Evolutionary conservation across 1,140 invertebrate genomes (phyloP).

Genomic region (Drosophila rufa): DNA sequence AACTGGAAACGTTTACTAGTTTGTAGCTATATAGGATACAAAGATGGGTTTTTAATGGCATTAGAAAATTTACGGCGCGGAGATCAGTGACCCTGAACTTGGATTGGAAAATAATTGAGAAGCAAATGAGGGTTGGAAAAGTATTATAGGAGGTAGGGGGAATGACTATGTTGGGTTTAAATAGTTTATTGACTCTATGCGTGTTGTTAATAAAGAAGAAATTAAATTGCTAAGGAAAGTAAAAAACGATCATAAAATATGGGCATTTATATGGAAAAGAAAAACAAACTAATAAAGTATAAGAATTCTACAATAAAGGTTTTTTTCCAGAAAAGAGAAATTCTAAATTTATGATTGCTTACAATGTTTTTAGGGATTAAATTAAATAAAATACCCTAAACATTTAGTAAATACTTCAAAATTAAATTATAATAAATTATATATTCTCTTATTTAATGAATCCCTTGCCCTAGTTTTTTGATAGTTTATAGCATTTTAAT

Average conservation of each 20-base stretch:
- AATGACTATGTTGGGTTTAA: not conserved
- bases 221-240: not conserved
- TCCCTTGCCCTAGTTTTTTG: too few relatives aligned
- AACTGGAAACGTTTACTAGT: slow-evolving; percentile 16
- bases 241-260: not conserved
- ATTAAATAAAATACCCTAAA: too few relatives aligned
- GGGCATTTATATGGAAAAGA: too few relatives aligned
- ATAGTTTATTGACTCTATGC: not conserved
- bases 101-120: not conserved
- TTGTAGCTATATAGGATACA: slow-evolving; percentile 9
- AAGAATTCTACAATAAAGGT: too few relatives aligned
- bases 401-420: not conserved
- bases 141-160: not conserved
- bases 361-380: too few relatives aligned
- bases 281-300: too few relatives aligned
- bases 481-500: not conserved
- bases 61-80: not conserved
- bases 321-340: too few relatives aligned
- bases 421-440: not conserved
- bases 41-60: slow-evolving; percentile 46
- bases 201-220: not conserved
- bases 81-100: slow-evolving; percentile 46
- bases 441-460: not conserved
- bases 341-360: too few relatives aligned
- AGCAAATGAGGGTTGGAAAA: slow-evolving; percentile 1